Base-by-base conservation (phyloP, 2,797 vertebrate genomes). In the Malacoraja senta region DNA sequence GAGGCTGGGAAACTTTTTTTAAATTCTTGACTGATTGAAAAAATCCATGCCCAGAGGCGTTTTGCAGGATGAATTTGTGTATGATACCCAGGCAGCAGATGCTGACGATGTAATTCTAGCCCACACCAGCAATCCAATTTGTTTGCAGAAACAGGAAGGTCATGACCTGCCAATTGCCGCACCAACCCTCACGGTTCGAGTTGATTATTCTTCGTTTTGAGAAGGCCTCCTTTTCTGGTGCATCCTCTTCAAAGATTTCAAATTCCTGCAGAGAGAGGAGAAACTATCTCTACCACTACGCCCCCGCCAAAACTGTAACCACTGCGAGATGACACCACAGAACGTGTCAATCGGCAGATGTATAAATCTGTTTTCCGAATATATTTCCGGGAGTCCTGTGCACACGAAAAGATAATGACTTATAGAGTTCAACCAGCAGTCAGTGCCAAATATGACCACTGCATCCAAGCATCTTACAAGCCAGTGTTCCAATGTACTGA, bases 91-190 rank as follows among this genome's bases (percentile, higher is more conserved):
- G 95, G 96, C 95, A 96, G 97, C 97, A 98, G 97, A 98, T 96
- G 97, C 94, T 97, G 96, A 96, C 96, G 96, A 96, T 97, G 97
- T 98, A 98, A 98, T 97, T 97, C 96, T 94, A 97, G 96, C 95
- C 96, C 95, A 95, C 96, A 96, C 95, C 94, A 88, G 94, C 95
- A 94, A 93, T 95, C 95, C 95, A 96, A 96, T 96, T 97, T 97
- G 96, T 96, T 95, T 95, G 95, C 95, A 96, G 94, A 95, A 77
- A 94, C 94, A 94, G 94, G 94, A 94, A 96, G 97, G 96, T 97
- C 96, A 96, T 95, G 94, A 93, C 96, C 94, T 0, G 93, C 95
- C 95, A 95, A 95, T 95, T 95, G 95, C 94, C 32, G 93, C 29
- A 0, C 93, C 90, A 93, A 65, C 71, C 93, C 93, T 72, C 44